Percentiles rank a stretch among this genome's conserved stretches.
Evolutionary conservation across 2,797 vertebrate species (phyloP).

Genomic region (Rhynchonycteris naso): DNA sequence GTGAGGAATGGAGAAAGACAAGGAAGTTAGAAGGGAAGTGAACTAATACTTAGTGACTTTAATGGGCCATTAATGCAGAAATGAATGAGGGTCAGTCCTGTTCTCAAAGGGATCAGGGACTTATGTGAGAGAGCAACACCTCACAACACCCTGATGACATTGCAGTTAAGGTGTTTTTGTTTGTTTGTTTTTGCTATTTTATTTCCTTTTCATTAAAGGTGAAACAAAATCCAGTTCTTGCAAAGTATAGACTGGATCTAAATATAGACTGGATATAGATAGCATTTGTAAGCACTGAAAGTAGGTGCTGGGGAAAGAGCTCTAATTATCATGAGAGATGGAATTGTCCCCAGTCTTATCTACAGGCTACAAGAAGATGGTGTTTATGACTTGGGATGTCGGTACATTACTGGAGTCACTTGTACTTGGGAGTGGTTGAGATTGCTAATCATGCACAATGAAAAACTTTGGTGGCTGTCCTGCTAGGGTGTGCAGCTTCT

Average conservation of each 20-base stretch:
- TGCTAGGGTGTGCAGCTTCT: not conserved
- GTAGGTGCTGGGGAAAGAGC: not conserved
- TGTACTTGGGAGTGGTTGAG: not conserved
- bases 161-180: not conserved
- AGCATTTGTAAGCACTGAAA: not conserved
- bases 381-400: not conserved
- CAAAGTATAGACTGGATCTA: not conserved
- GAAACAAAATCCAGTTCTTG: not conserved
- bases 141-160: not conserved
- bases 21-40: not conserved
- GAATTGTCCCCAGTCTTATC: not conserved
- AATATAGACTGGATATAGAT: not conserved
- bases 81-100: not conserved
- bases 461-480: not conserved
- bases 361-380: not conserved
- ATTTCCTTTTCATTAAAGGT: not conserved
- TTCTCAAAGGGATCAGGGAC: slow-evolving; percentile 4
- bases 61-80: not conserved
- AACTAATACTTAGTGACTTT: not conserved
- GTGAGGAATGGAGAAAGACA: not conserved
- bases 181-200: not conserved
- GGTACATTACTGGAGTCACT: not conserved
- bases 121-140: not conserved
- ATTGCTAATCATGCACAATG: not conserved
- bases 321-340: not conserved